Conservation (phyloP, 1,140 invertebrate genomes). For the Trigoniulus corallinus region DNA sequence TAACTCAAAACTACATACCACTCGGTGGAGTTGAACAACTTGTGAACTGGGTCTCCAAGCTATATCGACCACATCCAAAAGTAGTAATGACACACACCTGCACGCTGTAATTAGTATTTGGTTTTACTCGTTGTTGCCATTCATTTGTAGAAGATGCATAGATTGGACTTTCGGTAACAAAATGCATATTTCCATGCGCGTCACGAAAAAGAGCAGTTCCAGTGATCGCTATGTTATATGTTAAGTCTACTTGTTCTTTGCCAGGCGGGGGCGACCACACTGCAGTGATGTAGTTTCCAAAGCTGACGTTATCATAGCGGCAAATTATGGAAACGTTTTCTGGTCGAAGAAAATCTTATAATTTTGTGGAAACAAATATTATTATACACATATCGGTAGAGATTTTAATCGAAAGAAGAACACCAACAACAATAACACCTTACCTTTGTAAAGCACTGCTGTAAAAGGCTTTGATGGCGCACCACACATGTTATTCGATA, state of each 20-base stretch:
- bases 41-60: not conserved
- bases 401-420: not conserved
- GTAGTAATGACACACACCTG: conserved; percentile 10
- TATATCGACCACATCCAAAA: conserved; percentile 5
- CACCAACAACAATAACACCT: not conserved
- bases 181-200: conserved; percentile 6
- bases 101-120: conserved; percentile 23
- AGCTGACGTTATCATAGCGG: conserved; percentile 42
- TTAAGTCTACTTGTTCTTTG: conserved; percentile 5
- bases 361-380: not conserved
- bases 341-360: conserved; percentile 34
- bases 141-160: conserved; percentile 9
- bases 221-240: conserved; percentile 11
- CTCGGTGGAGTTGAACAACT: conserved; percentile 2
- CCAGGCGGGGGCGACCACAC: conserved; percentile 46
- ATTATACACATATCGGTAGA: not conserved
- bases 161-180: conserved; percentile 10
- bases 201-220: conserved; percentile 9
- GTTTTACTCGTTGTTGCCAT: conserved; percentile 10
- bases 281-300: conserved; percentile 42
- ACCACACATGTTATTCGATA: not conserved
- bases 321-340: conserved; percentile 45
- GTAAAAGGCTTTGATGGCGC: not conserved
- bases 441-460: not conserved
- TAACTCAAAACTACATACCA: conserved; percentile 8